phyloP scores from a whole-genome alignment of 2,888 invertebrate species.

The Tachina fera region DNA sequence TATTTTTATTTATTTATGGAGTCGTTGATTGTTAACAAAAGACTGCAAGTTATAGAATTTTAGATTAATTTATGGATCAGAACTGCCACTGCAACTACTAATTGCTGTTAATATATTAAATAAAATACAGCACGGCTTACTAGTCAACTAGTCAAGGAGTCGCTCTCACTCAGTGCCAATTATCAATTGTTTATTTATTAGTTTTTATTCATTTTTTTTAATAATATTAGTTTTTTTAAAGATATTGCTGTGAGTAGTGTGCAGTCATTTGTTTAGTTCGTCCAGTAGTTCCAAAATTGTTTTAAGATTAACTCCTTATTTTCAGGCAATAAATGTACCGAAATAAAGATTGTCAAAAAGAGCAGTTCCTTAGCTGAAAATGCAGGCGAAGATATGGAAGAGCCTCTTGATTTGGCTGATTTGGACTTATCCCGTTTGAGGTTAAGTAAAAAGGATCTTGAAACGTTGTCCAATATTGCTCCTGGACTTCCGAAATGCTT shows the following conservation, averaged over 20 bases:
- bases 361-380: conserved; percentile 7
- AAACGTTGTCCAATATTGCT: conserved; percentile 88
- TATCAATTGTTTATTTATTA: no score
- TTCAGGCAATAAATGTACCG: conserved; percentile 62
- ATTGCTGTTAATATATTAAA: no score
- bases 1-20: no score
- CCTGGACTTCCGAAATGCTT: conserved; percentile 88
- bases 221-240: background rate
- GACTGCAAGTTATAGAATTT: no score
- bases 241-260: background rate
- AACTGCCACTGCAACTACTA: no score
- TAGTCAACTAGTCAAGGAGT: no score
- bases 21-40: no score
- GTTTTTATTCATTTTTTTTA: background rate
- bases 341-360: conserved; percentile 19
- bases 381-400: conserved; percentile 70
- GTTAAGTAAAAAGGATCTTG: conserved; percentile 88
- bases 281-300: background rate
- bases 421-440: conserved; percentile 88
- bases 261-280: background rate
- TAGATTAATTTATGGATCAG: no score
- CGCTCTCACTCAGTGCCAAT: no score
- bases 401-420: conserved; percentile 85
- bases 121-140: no score
- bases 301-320: conserved; percentile 10